These are phyloP conservation scores for Ochropleura leucogaster DNA, from an alignment of 2,888 invertebrate genomes.

Conservation along the genomic window DNA sequence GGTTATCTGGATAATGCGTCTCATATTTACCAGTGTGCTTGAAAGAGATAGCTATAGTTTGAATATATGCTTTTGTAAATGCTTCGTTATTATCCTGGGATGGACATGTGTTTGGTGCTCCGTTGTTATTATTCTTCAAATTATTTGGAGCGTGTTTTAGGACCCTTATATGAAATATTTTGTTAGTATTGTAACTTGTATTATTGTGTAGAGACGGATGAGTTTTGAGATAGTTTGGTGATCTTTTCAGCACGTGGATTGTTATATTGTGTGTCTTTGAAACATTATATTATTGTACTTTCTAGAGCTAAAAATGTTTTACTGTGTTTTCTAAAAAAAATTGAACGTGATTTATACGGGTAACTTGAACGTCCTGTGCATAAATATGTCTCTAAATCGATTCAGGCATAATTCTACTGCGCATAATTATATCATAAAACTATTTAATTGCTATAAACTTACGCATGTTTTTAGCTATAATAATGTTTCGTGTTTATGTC, in stretches of 20 bases:
- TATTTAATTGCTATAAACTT: neutral
- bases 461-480: neutral
- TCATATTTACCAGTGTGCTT: conserved; percentile 38
- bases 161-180: conserved; percentile 58
- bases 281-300: conserved; percentile 2
- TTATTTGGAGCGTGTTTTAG: conserved; percentile 56
- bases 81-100: conserved; percentile 46
- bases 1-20: conserved; percentile 52
- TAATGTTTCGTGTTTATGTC: neutral
- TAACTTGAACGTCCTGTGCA: neutral
- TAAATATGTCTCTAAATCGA: neutral
- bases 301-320: neutral
- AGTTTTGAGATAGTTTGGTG: conserved; percentile 32
- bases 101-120: conserved; percentile 56
- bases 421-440: neutral
- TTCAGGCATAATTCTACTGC: neutral
- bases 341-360: neutral
- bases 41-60: conserved; percentile 47
- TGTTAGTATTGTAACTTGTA: conserved; percentile 52
- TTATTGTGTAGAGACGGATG: conserved; percentile 34
- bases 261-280: conserved; percentile 31
- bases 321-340: neutral
- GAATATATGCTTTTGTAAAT: conserved; percentile 59
- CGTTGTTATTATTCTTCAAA: conserved; percentile 61
- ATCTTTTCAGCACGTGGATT: conserved; percentile 16